Conservation (phyloP, 23 tunicate species). For the Trididemnum nubilum region DNA sequence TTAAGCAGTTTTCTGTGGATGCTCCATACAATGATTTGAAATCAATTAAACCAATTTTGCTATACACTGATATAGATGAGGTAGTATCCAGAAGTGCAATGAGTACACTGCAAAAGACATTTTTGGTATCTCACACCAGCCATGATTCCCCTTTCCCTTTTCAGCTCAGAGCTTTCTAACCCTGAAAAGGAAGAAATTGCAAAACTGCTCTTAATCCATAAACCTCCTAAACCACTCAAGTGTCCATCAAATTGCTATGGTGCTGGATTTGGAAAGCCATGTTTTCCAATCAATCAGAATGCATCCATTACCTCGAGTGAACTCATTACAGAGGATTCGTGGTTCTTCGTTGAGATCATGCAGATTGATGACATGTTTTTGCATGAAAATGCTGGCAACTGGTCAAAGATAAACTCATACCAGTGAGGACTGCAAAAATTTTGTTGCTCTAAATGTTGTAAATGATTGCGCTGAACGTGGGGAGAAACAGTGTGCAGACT, state of each 20-base stretch:
- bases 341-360: constrained; percentile 19
- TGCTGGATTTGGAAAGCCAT: constrained; percentile 17
- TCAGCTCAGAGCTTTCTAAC: constrained; percentile 22
- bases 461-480: constrained; percentile 12
- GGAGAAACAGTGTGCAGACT: constrained; percentile 20
- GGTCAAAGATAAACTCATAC: constrained; percentile 3
- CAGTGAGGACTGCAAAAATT: constrained; percentile 15
- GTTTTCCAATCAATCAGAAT: not conserved
- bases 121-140: constrained; percentile 10
- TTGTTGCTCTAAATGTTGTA: constrained; percentile 11
- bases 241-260: not conserved
- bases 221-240: constrained; percentile 14
- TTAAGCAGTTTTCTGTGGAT: constrained; percentile 15
- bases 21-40: constrained; percentile 22
- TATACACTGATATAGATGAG: constrained; percentile 14
- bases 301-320: not conserved
- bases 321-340: constrained; percentile 16
- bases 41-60: constrained; percentile 9
- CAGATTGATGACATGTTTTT: constrained; percentile 6
- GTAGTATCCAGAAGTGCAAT: constrained; percentile 12
- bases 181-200: constrained; percentile 18
- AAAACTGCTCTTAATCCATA: constrained; percentile 7
- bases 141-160: constrained; percentile 20
- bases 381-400: constrained; percentile 15
- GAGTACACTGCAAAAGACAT: constrained; percentile 1